Evolutionary conservation across 2,797 vertebrate species (phyloP).

Genomic region (Oophaga sylvatica): DNA sequence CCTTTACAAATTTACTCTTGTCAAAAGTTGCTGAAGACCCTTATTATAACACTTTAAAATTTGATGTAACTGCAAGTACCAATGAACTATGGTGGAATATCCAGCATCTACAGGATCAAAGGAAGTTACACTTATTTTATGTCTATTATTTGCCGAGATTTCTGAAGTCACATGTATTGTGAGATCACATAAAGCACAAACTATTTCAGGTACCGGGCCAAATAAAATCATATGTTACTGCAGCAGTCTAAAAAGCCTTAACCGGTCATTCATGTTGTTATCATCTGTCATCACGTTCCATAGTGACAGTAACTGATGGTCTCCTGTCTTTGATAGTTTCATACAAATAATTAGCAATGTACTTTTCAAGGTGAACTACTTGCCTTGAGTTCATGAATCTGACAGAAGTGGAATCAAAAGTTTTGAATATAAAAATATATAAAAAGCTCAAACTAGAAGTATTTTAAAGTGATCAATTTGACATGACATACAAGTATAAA

Average conservation of each 20-base stretch:
- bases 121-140: neutral
- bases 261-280: neutral
- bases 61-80: neutral
- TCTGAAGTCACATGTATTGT: neutral
- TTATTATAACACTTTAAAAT: neutral
- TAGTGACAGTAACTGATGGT: neutral
- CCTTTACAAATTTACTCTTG: too few relatives aligned
- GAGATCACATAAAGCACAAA: neutral
- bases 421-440: neutral
- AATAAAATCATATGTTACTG: neutral
- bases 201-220: neutral
- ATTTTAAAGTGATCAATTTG: slow-evolving; percentile 32
- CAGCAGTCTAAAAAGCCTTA: neutral
- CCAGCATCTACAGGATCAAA: neutral
- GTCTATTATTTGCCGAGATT: neutral
- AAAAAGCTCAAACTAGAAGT: slow-evolving; percentile 14
- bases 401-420: slow-evolving; percentile 27
- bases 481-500: slow-evolving; percentile 39
- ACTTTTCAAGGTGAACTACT: slow-evolving; percentile 40
- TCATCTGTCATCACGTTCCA: neutral
- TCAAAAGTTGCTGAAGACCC: neutral
- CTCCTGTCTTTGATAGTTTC: slow-evolving; percentile 12
- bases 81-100: too few relatives aligned
- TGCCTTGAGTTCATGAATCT: slow-evolving; percentile 8
- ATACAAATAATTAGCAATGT: neutral